Evolutionary conservation across 53 echinoderm and acorn worm species (phyloP).

Genomic region (Mesocentrotus franciscanus): DNA sequence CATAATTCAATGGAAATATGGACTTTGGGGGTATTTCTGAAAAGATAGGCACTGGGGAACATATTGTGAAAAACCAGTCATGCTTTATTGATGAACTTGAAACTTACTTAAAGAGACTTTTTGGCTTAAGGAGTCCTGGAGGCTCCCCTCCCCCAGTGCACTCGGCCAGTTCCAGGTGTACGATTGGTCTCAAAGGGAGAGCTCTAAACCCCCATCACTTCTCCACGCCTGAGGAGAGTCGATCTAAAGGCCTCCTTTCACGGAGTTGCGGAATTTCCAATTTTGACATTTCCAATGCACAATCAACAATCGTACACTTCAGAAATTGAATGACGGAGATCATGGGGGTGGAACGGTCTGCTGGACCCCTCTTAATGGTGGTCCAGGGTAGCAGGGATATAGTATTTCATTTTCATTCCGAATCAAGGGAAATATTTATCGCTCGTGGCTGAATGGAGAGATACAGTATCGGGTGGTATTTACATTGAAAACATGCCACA

Average conservation of each 20-base stretch:
- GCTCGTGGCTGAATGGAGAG: not conserved
- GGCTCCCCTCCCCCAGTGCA: not conserved
- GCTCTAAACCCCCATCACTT: not conserved
- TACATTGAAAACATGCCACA: conserved; percentile 19
- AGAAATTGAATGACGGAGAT: not conserved
- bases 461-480: conserved; percentile 39
- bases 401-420: conserved; percentile 30
- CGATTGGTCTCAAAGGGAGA: not conserved
- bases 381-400: not conserved
- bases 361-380: not conserved
- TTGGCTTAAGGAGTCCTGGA: not conserved
- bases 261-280: not conserved
- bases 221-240: not conserved
- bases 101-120: not conserved
- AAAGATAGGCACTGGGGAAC: not conserved
- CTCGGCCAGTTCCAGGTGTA: not conserved
- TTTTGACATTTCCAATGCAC: conserved; percentile 7
- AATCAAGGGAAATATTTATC: not conserved
- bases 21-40: not conserved
- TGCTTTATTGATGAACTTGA: not conserved
- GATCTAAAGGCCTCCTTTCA: not conserved
- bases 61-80: not conserved
- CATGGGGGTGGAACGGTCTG: not conserved
- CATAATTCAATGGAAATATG: not conserved
- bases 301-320: not conserved